Evolutionary conservation across 2,888 invertebrate species (phyloP), one percentile per base, ranked within the genome.

Genomic region (Colostygia pectinataria): DNA sequence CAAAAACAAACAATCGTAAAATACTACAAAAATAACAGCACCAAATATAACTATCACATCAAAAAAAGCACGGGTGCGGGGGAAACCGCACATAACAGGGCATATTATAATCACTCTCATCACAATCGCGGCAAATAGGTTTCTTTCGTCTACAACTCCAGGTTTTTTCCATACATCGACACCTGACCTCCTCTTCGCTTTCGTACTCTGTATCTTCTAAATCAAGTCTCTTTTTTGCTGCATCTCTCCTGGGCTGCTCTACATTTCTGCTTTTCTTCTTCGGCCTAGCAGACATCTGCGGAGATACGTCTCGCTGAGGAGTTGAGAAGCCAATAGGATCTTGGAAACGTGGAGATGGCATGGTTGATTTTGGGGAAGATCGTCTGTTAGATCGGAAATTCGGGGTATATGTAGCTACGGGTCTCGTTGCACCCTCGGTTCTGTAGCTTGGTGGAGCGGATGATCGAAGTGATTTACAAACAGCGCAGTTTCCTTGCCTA

Each of bases 141-240:
- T 47, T 51, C 18, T 55, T 53, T 4, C 47, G 54, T 13, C 55
- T 57, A 5, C 49, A 52, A 12, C 52, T 58, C 34, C 48, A 65
- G 6, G 62, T 38, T 20, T 56, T 59, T n/a, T 65, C 64, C 50
- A 64, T 50, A 18, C 74, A 75, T 2, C 51, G 53, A 32, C 59
- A 59, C 20, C 37, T 45, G 3, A 34, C 45, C 14, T 57, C 64
- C 1, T 57, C 59, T 0, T 59, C 63, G 0, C 34, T 57, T 5
- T 64, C 64, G 4, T 56, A 62, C 2, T 70, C 71, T 1, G 62
- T 56, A 8, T 69, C 66, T n/a, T 67, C 59, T 7, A 61, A 6
- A n/a, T 61, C 50, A 4, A 66, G 38, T 9, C 53, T 57, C 42
- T 61, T 59, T 28, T 54, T 63, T 0, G 42, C 56, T 6, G 46